Percentiles rank a stretch among this genome's conserved stretches.
phyloP scores from a whole-genome alignment of 2,888 invertebrate genomes.

The Arrhopalites spinosus region DNA sequence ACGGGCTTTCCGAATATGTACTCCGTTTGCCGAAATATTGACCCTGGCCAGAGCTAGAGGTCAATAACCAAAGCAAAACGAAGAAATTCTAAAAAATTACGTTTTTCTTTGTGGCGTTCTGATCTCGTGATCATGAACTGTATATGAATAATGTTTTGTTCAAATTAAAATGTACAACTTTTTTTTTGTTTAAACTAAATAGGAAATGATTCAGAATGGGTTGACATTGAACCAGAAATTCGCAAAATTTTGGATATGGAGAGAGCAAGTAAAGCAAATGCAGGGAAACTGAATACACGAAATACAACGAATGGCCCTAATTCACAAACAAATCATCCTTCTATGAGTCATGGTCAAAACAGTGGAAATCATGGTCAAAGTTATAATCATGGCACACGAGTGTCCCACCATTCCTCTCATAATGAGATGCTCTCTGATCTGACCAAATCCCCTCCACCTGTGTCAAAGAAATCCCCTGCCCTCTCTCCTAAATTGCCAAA shows the following conservation, averaged over 20 bases:
- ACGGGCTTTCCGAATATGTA: too few species aligned
- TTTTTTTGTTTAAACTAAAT: slow-evolving; percentile 33
- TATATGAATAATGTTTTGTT: neutral
- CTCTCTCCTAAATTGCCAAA: slow-evolving; percentile 51
- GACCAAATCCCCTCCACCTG: slow-evolving; percentile 38
- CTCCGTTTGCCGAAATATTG: too few species aligned
- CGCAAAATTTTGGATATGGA: slow-evolving; percentile 59
- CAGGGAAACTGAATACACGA: slow-evolving; percentile 26
- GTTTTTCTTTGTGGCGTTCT: too few species aligned
- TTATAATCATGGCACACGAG: slow-evolving; percentile 20
- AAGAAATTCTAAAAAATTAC: too few species aligned
- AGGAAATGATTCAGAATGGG: slow-evolving; percentile 77
- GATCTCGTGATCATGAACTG: too few species aligned
- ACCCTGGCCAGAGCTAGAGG: too few species aligned
- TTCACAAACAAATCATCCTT: neutral
- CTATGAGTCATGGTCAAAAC: neutral
- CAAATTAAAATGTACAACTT: neutral
- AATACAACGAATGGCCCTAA: slow-evolving; percentile 15
- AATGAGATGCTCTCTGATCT: slow-evolving; percentile 36
- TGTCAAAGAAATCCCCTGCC: slow-evolving; percentile 42
- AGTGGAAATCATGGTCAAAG: slow-evolving; percentile 9
- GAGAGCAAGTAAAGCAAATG: slow-evolving; percentile 29
- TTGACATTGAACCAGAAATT: slow-evolving; percentile 77
- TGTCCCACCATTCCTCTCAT: slow-evolving; percentile 11
- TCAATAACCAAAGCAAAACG: too few species aligned